Conservation (phyloP, 2,113 vertebrate genomes). For the Myotis lucifugus region DNA sequence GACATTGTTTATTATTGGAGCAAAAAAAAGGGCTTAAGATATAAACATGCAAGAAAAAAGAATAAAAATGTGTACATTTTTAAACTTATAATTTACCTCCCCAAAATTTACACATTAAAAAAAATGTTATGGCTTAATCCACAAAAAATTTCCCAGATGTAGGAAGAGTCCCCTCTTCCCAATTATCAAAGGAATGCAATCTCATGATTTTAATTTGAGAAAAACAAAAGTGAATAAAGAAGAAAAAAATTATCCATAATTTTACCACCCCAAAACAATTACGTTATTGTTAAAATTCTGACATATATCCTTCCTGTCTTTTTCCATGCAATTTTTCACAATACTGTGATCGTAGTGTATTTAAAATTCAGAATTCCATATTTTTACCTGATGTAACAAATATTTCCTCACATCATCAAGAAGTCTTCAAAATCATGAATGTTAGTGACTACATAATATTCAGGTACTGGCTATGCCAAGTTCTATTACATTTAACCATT, state of each 20-base stretch:
- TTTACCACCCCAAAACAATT: neutral
- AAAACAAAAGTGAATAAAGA: neutral
- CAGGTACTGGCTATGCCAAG: neutral
- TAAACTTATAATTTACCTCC: slow-evolving; percentile 18
- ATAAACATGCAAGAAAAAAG: neutral
- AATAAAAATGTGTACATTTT: slow-evolving; percentile 38
- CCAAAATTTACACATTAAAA: neutral
- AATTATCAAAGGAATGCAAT: neutral
- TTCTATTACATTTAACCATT: slow-evolving; percentile 23
- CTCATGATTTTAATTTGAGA: slow-evolving; percentile 14
- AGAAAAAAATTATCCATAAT: neutral
- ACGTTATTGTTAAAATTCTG: neutral
- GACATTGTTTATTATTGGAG: neutral
- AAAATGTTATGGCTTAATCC: neutral
- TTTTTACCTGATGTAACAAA: neutral
- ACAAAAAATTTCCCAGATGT: neutral
- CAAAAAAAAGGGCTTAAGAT: slow-evolving; percentile 1
- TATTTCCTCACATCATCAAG: neutral
- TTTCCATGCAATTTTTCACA: neutral
- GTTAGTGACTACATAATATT: neutral
- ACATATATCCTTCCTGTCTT: neutral
- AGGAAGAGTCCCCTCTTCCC: neutral
- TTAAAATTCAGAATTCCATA: slow-evolving; percentile 32
- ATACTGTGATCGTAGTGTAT: neutral
- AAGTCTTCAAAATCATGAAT: slow-evolving; percentile 19